These are phyloP conservation scores for Solen grandis DNA, from an alignment of 1,140 invertebrate genomes.

Conservation along the genomic window DNA sequence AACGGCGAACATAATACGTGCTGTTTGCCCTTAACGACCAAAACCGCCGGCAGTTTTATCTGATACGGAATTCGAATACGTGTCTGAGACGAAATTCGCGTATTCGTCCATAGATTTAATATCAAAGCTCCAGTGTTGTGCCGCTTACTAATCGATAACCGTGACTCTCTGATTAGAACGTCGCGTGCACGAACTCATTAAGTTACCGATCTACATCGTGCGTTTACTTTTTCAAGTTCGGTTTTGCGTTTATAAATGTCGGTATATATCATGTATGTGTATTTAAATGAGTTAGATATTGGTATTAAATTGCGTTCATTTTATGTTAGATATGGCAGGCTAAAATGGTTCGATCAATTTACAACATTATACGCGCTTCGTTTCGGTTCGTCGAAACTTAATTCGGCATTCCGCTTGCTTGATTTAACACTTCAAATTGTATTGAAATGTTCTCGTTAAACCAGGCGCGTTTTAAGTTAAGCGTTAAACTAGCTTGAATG, in stretches of 20 bases:
- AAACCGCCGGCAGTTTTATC: background rate
- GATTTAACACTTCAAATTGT: too few relatives aligned
- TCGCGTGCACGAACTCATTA: background rate
- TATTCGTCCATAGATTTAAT: background rate
- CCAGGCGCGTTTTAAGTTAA: too few relatives aligned
- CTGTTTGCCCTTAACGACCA: background rate
- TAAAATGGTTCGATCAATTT: too few relatives aligned
- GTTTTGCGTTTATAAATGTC: background rate
- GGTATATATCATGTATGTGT: background rate
- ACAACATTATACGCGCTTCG: background rate
- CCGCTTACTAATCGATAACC: background rate
- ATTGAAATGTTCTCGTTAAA: too few relatives aligned
- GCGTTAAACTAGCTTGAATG: too few relatives aligned
- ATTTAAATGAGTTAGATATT: background rate
- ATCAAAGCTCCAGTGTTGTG: background rate
- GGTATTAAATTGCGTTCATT: too few relatives aligned
- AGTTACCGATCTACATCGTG: background rate
- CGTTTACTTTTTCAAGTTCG: background rate
- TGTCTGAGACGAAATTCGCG: too few relatives aligned
- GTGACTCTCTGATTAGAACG: background rate
- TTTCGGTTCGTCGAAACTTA: background rate
- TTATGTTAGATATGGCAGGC: too few relatives aligned
- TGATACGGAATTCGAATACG: background rate
- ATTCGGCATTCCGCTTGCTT: background rate
- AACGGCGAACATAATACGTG: background rate